Evolutionary conservation across 2,113 vertebrate genomes (phyloP).

Genomic region (Platanista minor): DNA sequence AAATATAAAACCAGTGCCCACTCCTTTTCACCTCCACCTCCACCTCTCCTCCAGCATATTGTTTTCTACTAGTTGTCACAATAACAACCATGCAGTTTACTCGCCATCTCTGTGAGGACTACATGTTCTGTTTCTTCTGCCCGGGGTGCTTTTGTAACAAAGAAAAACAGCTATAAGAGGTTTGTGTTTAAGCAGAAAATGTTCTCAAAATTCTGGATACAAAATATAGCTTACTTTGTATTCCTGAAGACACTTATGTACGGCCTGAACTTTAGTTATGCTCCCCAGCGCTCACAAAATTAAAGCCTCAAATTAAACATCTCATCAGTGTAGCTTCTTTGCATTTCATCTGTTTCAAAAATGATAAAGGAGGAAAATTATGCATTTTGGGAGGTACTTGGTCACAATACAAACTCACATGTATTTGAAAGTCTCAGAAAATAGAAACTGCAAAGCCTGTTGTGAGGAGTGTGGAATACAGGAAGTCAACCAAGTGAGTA

Average conservation of each 20-base stretch:
- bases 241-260: conserved; percentile 21
- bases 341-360: conserved; percentile 48
- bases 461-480: conserved; percentile 15
- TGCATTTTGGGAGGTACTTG: conserved; percentile 32
- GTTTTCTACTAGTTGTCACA: conserved; percentile 14
- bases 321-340: conserved; percentile 19
- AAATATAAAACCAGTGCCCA: neutral
- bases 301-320: conserved; percentile 59
- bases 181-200: conserved; percentile 3
- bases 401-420: conserved; percentile 31
- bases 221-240: conserved; percentile 28
- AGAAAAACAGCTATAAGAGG: neutral
- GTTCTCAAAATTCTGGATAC: neutral
- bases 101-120: neutral
- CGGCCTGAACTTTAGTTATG: conserved; percentile 36
- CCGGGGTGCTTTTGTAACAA: neutral
- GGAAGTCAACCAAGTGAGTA: conserved; percentile 56
- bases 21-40: neutral
- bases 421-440: conserved; percentile 56
- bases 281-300: conserved; percentile 43
- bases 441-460: conserved; percentile 38
- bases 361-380: conserved; percentile 34
- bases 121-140: neutral
- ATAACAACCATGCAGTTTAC: neutral
- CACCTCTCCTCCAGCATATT: neutral